Base-by-base conservation (phyloP, 2,888 invertebrate species). In the Erebia epiphron region DNA sequence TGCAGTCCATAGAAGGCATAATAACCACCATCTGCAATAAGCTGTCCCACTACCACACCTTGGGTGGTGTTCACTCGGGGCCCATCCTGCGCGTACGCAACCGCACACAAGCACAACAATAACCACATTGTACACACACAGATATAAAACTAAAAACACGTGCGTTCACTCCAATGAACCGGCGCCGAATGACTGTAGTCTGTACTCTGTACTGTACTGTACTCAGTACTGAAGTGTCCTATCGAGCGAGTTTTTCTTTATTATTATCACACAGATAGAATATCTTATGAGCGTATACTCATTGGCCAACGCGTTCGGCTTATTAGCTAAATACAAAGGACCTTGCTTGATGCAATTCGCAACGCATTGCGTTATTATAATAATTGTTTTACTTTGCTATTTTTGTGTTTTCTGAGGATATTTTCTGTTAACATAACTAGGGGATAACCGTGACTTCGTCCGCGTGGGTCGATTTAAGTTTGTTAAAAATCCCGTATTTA, bases 1-100 rank as follows among this genome's bases (percentile, higher is more conserved):
- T 87, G 88, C 14, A 92, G 78, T 0, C 90, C 91, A 74, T 87
- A 88, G 66, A 89, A 92, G 1, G 79, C 80, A 26, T 75, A 77
- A 73, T 88, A 89, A 65, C 83, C 78, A 0, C 87, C 87, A 75
- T 86, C 86, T 0, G 67, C 14, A 0, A 81, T 84, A 5, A 73
- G 76, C 1, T 71, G 72, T 0, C 90, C 91, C 61, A 84, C 79
- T 16, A 92, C 79, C n/a, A 75, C 69, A 58, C 92, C 86, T 74
- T 91, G 85, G 0, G 86, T 84, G 0, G 88, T 91, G 9, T 82
- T 84, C 57, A 91, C 91, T 11, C 71, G 57, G 73, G 80, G 81
- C 2, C 80, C 68, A 69, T 82, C 78, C 76, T 86, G 86, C 77
- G 84, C 83, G 18, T 69, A 72, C 74, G 80, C 79, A 74, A 66